Evolutionary conservation across 2,797 vertebrate species (phyloP).

Genomic region (Catostomus latipinnis): DNA sequence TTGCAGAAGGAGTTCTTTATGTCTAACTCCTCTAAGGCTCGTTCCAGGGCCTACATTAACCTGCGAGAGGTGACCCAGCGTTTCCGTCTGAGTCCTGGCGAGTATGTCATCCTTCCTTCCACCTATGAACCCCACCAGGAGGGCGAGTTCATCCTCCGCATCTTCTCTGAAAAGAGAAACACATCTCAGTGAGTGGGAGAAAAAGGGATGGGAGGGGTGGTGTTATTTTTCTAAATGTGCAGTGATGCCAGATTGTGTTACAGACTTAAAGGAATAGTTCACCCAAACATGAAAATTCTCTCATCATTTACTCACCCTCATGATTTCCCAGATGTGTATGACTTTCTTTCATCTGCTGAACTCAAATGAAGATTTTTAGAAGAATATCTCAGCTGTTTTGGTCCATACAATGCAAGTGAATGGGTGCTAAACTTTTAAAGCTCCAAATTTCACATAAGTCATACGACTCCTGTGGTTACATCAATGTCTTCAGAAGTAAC

Average conservation of each 20-base stretch:
- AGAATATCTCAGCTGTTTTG: too few species aligned
- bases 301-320: too few species aligned
- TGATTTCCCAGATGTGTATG: too few species aligned
- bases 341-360: too few species aligned
- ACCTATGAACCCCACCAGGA: conserved; percentile 97
- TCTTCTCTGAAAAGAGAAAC: conserved; percentile 98
- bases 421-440: too few species aligned
- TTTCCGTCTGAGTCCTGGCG: conserved; percentile 91
- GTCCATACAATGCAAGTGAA: too few species aligned
- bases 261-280: too few species aligned
- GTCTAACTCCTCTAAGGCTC: conserved; percentile 89
- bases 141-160: conserved; percentile 95
- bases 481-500: too few species aligned
- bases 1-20: conserved; percentile 97
- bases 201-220: neutral
- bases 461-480: too few species aligned
- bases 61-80: conserved; percentile 95
- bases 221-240: neutral
- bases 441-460: too few species aligned
- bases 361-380: too few species aligned
- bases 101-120: conserved; percentile 94
- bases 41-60: conserved; percentile 95
- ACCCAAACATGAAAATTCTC: too few species aligned
- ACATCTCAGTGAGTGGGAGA: conserved; percentile 92
- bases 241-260: neutral